phyloP scores from a whole-genome alignment of 2,113 vertebrate genomes.

The Acrocephalus kingi region DNA sequence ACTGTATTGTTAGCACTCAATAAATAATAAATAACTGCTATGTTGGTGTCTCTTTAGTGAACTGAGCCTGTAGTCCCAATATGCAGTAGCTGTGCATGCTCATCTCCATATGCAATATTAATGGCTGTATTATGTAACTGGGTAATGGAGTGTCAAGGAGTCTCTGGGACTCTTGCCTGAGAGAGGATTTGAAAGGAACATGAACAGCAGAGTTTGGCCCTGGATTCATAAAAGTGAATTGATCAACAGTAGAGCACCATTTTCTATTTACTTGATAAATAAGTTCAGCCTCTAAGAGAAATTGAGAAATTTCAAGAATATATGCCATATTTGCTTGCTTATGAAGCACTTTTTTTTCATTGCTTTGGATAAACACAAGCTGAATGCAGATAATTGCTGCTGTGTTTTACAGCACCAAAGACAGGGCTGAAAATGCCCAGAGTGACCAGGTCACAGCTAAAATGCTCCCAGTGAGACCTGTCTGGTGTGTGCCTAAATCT shows the following conservation, averaged over 20 bases:
- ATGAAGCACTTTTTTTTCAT: background rate
- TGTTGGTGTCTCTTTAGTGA: constrained; percentile 3
- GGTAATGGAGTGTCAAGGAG: background rate
- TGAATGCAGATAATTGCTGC: background rate
- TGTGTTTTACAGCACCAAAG: background rate
- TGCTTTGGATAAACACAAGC: background rate
- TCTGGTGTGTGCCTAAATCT: background rate
- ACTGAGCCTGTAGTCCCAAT: background rate
- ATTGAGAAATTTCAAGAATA: background rate
- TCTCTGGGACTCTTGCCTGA: background rate
- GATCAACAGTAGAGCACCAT: background rate
- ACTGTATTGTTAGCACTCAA: background rate
- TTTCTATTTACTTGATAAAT: background rate
- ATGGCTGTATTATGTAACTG: constrained; percentile 21
- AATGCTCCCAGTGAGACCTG: background rate
- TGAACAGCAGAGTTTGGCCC: background rate
- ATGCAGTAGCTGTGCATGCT: background rate
- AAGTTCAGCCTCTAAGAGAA: background rate
- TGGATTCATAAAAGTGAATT: background rate
- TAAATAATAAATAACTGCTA: constrained; percentile 26
- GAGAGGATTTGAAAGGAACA: background rate
- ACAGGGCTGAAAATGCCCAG: background rate
- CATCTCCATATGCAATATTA: constrained; percentile 9
- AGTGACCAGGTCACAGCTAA: background rate
- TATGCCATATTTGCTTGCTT: background rate